Percentiles rank a stretch among this genome's conserved stretches.
Conservation (phyloP, 1,140 invertebrate species). For the Aradophagus sp. region DNA sequence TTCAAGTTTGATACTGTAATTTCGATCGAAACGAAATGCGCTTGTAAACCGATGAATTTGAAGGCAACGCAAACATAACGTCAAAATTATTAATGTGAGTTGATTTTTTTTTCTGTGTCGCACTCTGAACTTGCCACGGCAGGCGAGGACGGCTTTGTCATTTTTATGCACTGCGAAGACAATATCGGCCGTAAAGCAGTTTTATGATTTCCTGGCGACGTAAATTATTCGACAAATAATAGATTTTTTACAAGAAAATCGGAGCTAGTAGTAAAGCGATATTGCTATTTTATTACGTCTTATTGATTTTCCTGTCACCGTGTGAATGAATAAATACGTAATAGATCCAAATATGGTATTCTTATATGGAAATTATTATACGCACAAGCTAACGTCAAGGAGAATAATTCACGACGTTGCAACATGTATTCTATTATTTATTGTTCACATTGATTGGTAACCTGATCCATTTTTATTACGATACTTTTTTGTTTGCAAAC, state of each 20-base stretch:
- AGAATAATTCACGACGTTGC: no score
- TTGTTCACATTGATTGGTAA: no score
- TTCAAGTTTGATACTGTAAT: no score
- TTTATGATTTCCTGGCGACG: conserved; percentile 25
- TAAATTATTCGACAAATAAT: conserved; percentile 34
- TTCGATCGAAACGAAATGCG: no score
- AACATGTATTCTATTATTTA: no score
- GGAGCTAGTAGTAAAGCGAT: conserved; percentile 15
- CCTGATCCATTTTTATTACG: no score
- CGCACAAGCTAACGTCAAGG: no score
- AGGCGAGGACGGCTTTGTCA: conserved; percentile 5
- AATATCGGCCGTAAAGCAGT: conserved; percentile 27
- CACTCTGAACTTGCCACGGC: neutral
- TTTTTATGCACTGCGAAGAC: conserved; percentile 29
- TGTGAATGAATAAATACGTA: conserved; percentile 12
- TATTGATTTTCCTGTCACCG: conserved; percentile 21
- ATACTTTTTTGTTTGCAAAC: no score
- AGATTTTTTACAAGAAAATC: conserved; percentile 33
- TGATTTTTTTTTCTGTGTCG: conserved; percentile 1
- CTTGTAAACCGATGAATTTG: no score
- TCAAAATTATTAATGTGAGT: no score
- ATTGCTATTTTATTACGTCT: conserved; percentile 20
- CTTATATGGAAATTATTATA: neutral
- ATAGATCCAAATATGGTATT: neutral
- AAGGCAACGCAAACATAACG: no score